Evolutionary conservation across 2,888 invertebrate genomes (phyloP).

Genomic region (Lepidocyrtinus sp.): DNA sequence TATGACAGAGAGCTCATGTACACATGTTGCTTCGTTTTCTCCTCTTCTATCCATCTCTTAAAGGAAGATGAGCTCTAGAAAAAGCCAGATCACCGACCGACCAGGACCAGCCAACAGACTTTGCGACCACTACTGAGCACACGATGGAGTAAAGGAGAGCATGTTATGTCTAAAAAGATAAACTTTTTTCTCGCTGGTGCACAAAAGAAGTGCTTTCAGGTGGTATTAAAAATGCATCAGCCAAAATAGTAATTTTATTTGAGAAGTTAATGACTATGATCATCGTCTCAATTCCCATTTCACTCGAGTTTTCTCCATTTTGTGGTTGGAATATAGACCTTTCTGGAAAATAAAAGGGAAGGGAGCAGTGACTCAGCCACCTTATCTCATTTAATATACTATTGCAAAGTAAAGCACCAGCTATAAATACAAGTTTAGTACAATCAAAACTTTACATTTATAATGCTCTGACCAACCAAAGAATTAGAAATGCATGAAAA

Average conservation of each 20-base stretch:
- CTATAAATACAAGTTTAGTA: not conserved
- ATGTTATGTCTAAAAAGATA: conserved; percentile 8
- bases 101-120: not conserved
- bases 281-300: not conserved
- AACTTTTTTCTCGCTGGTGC: not conserved
- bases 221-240: not conserved
- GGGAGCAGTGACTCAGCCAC: not conserved
- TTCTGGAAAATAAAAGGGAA: not conserved
- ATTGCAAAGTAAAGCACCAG: not conserved
- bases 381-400: not conserved
- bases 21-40: conserved; percentile 21
- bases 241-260: not conserved
- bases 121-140: not conserved
- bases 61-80: not conserved
- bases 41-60: not conserved
- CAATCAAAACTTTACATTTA: conserved; percentile 31
- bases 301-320: not conserved
- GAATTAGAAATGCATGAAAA: conserved; percentile 34
- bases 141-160: not conserved
- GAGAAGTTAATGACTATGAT: not conserved
- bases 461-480: conserved; percentile 36
- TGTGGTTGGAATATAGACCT: not conserved
- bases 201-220: not conserved
- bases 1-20: conserved; percentile 57
- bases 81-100: not conserved